Base-by-base conservation (phyloP, 2,797 vertebrate species). In the Apogon talboti region DNA sequence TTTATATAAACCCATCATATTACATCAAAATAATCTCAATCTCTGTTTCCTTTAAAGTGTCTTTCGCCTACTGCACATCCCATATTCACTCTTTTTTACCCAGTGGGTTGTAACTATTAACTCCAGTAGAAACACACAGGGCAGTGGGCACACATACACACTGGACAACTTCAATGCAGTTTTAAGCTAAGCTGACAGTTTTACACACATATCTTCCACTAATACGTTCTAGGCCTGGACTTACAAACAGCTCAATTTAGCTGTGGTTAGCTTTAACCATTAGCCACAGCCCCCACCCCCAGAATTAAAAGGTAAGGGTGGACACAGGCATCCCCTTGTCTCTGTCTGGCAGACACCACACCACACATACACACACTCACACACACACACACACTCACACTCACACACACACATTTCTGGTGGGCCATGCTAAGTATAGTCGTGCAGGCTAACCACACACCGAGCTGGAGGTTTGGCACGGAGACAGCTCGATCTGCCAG, bases 301-400 rank as follows among this genome's bases (percentile, higher is more conserved):
- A 41, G 80, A 88, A 73, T 84, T 83, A 89, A 84, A 75, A 79
- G 67, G 76, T 73, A 65, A 65, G 78, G 76, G 60, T 80, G 74
- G 78, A 89, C 83, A 90, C 82, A 88, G 85, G 56, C 74, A 82
- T 75, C 82, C 71, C 81, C 83, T 90, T 89, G 87, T 91, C 79
- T 84, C 67, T 71, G 41, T 82, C 67, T 74, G 61, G 74, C 53
- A 79, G 60, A 86, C 72, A 65, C 81, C 55, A 74, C 78, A 51
- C 43, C 60, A 13, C 37, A 66, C 63, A 28, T 51, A 71, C 54
- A 59, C 44, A 61, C 4, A 62, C 7, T 35, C 47, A 48, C 76
- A 73, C 54, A 51, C 60, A 13, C 37, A 66, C 63, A 5, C 55
- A 67, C 54, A 59, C 44, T 55, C 4, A 62, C 7, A 40, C 47